Percentiles rank a stretch among this genome's conserved stretches.
Evolutionary conservation across 2,113 vertebrate species (phyloP).

Genomic region (Mola mola): DNA sequence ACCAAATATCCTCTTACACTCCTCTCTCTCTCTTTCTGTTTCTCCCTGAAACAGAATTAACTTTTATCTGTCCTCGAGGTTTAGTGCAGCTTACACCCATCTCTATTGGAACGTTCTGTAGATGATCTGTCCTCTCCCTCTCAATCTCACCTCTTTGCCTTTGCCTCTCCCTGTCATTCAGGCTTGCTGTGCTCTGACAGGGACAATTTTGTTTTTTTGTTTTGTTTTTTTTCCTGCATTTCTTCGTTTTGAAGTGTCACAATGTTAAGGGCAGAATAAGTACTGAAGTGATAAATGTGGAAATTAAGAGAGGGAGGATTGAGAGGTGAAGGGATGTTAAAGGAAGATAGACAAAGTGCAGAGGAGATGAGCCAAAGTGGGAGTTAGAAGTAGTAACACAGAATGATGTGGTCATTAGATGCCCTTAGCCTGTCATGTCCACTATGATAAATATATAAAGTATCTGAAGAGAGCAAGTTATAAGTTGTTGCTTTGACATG

Average conservation of each 20-base stretch:
- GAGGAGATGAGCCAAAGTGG: conserved; percentile 3
- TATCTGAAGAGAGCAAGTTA: neutral
- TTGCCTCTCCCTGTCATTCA: conserved; percentile 49
- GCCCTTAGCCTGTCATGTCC: conserved; percentile 3
- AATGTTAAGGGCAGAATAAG: conserved; percentile 10
- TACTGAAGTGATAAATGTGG: conserved; percentile 1
- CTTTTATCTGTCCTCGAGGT: conserved; percentile 69
- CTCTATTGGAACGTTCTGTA: conserved; percentile 45
- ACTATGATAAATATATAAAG: conserved; percentile 1
- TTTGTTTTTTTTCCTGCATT: conserved; percentile 37
- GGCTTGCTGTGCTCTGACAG: conserved; percentile 36
- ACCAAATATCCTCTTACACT: conserved; percentile 77
- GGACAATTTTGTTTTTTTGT: conserved; percentile 43
- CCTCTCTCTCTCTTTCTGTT: conserved; percentile 42
- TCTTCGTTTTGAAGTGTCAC: conserved; percentile 43
- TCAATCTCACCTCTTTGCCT: conserved; percentile 44
- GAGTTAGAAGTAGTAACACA: neutral
- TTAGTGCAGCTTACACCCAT: conserved; percentile 60
- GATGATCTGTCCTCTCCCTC: conserved; percentile 48
- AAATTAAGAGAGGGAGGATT: conserved; percentile 9
- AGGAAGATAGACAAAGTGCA: neutral
- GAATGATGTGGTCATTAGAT: conserved; percentile 1
- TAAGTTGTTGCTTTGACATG: neutral
- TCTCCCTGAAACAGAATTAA: conserved; percentile 58
- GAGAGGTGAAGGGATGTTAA: neutral